phyloP scores from a whole-genome alignment of 2,797 vertebrate genomes.

The Enteromius afrohamiltoni region DNA sequence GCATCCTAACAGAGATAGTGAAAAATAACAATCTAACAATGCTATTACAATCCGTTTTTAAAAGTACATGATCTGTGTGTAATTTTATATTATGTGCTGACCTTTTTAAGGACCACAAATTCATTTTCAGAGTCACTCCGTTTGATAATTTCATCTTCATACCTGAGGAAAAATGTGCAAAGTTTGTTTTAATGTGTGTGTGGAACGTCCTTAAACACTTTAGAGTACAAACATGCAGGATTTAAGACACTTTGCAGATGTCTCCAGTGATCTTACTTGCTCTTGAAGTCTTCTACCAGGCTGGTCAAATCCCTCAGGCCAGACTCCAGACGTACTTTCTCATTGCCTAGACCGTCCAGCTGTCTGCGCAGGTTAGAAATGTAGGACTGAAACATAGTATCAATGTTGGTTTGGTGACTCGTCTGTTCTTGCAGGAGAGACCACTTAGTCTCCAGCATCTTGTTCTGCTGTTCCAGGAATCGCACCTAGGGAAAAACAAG shows the following conservation, averaged over 20 bases:
- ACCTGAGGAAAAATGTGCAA: constrained; percentile 73
- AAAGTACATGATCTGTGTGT: background rate
- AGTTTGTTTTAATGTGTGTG: background rate
- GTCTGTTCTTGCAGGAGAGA: constrained; percentile 81
- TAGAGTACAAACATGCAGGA: background rate
- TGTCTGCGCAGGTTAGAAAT: constrained; percentile 76
- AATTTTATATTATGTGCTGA: constrained; percentile 60
- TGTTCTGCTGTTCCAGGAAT: constrained; percentile 82
- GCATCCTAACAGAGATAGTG: constrained; percentile 78
- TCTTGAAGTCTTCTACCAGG: constrained; percentile 79
- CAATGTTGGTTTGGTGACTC: constrained; percentile 69
- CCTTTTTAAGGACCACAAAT: constrained; percentile 94
- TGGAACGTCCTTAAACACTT: background rate
- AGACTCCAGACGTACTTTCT: constrained; percentile 77
- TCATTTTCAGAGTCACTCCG: constrained; percentile 87
- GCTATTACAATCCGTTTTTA: background rate
- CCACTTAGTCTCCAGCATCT: constrained; percentile 83
- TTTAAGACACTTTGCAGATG: background rate
- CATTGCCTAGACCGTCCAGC: constrained; percentile 75
- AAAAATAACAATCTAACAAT: background rate
- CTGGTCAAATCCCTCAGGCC: constrained; percentile 77
- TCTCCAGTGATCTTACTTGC: constrained; percentile 29
- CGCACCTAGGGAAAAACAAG: constrained; percentile 76
- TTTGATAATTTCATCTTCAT: constrained; percentile 91
- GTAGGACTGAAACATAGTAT: constrained; percentile 76